Evolutionary conservation across 2,797 vertebrate species (phyloP), one percentile per base, ranked within the genome.

Genomic region (Sebastes vulpes): DNA sequence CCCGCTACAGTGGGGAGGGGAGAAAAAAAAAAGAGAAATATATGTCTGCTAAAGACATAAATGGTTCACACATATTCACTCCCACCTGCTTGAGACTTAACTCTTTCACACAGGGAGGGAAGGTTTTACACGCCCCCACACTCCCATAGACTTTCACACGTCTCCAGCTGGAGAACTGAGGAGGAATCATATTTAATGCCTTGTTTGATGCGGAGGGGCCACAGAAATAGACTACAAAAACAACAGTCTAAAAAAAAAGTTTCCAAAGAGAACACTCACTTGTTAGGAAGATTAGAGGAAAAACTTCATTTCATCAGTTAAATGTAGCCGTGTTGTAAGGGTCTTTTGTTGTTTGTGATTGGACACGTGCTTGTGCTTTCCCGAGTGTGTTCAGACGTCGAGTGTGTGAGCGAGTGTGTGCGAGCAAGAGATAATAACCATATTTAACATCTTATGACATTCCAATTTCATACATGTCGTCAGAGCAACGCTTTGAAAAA

Each of bases 61-160:
- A 93, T 90, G 91, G 89, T 94, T 95, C 93, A 94, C 93, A 92
- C 93, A 91, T 94, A 94, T 96, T 94, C 90, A 92, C 93, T 94
- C 94, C 94, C 94, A 95, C 93, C 94, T 95, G 94, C 93, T 94
- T 89, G 89, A 94, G 93, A 95, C 92, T 94, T 95, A 95, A 94
- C 92, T 94, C 92, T 94, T 92, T 94, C 92, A 93, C 94, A 93
- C 92, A 89, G 82, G 90, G 91, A 92, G 89, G 90, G 93, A 92
- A 93, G 90, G 89, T 92, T 93, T 94, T 93, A 84, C 93, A 94
- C 94, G 89, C 93, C 94, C 88, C 93, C 94, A 85, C 93, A 90
- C 92, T 93, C 91, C 90, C 93, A 93, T 92, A 94, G 91, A 95
- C 93, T 91, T 95, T 95, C 94, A 94, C 94, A 95, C 92, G 11